These are phyloP conservation scores for Antheraea yamamai DNA, from an alignment of 2,888 invertebrate species.

Conservation along the genomic window DNA sequence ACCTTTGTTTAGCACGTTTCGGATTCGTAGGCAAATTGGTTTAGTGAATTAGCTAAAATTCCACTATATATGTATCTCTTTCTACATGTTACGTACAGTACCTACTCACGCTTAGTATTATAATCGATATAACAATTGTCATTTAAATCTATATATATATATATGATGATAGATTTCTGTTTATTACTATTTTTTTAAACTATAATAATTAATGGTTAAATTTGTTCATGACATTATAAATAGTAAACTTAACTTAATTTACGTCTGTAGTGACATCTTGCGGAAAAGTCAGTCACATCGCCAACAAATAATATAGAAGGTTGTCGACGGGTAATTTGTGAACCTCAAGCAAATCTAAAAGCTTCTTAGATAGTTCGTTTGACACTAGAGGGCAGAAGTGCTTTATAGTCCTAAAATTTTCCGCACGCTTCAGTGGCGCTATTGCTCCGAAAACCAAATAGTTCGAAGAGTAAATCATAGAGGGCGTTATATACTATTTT, in stretches of 20 bases:
- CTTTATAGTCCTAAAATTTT: slow-evolving; percentile 20
- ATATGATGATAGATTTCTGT: background rate
- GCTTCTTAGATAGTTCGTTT: background rate
- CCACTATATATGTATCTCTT: background rate
- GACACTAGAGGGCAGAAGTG: slow-evolving; percentile 24
- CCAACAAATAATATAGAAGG: background rate
- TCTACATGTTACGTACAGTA: background rate
- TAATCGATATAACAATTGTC: background rate
- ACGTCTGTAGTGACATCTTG: background rate
- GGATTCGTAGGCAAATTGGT: slow-evolving; percentile 26
- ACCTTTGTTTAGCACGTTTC: slow-evolving; percentile 27
- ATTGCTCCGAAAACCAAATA: slow-evolving; percentile 9
- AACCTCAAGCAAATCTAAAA: background rate
- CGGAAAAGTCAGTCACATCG: background rate
- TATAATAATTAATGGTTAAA: background rate
- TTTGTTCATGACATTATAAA: background rate
- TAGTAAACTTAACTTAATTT: background rate
- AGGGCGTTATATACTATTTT: background rate
- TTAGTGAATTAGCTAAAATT: slow-evolving; percentile 18
- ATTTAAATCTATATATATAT: background rate
- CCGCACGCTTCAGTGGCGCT: slow-evolving; percentile 8
- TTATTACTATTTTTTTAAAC: background rate
- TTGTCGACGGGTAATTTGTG: background rate
- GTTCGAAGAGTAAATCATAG: background rate
- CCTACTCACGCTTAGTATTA: background rate